phyloP scores from a whole-genome alignment of 1,140 invertebrate genomes.

The Scaptomyza hsui region DNA sequence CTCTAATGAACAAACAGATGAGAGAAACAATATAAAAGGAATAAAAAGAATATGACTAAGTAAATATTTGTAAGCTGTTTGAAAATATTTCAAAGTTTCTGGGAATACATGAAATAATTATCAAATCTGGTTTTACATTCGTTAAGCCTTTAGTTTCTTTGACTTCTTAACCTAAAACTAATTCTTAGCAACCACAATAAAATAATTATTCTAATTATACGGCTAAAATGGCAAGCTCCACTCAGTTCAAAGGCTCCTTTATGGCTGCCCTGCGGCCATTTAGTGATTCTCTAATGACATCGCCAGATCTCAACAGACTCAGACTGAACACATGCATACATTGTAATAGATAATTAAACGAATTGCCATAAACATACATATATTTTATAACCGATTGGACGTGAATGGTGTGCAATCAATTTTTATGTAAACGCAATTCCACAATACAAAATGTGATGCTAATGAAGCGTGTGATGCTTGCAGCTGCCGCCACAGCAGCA shows the following conservation, averaged over 20 bases:
- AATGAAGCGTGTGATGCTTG: constrained; percentile 59
- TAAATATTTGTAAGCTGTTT: constrained; percentile 18
- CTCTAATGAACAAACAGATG: constrained; percentile 5
- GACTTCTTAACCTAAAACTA: background rate
- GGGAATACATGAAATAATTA: background rate
- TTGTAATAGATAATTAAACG: constrained; percentile 63
- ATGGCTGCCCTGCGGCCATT: constrained; percentile 15
- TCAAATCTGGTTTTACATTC: background rate
- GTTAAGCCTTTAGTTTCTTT: background rate
- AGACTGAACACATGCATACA: constrained; percentile 49
- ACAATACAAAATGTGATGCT: constrained; percentile 69
- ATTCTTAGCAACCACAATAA: background rate
- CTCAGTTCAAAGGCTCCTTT: constrained; percentile 2
- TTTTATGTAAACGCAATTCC: constrained; percentile 67
- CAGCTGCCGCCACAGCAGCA: constrained; percentile 25
- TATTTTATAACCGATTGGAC: constrained; percentile 55
- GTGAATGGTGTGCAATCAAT: constrained; percentile 63
- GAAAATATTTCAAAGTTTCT: background rate
- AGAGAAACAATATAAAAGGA: constrained; percentile 15
- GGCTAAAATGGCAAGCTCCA: background rate
- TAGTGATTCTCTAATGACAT: constrained; percentile 32
- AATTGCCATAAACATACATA: constrained; percentile 42
- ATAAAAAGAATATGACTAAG: constrained; percentile 24
- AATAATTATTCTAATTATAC: background rate
- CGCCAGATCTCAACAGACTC: background rate